Evolutionary conservation across 2,113 vertebrate genomes (phyloP), one percentile per base, ranked within the genome.

Genomic region (Cryptotis parvus): DNA sequence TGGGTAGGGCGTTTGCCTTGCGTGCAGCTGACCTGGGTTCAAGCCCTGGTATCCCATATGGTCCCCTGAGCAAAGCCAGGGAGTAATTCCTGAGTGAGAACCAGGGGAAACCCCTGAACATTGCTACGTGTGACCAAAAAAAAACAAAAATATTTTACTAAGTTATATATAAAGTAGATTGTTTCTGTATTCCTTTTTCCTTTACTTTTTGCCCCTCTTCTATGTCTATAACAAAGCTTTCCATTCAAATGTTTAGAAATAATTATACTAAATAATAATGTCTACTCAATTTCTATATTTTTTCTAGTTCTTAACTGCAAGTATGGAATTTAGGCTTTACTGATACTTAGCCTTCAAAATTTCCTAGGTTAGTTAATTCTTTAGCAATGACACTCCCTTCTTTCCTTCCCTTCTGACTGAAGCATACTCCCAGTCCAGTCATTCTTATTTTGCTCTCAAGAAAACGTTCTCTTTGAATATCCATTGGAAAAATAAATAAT

Each of bases 401-500:
- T 3, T 35, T 37, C 1, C 52, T 82, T 74, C 6, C 20, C 9
- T 9, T 68, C 88, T 68, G 18, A 6, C 4, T 65, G 26, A 69
- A 43, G 24, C 63, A 84, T 29, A 69, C 26, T 84, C 83, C 6
- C 15, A 81, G 74, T 10, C 14, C 26, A 87, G 92, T 52, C 33
- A 43, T 84, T 66, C 39, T 26, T 45, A 72, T 76, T 85, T 89
- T 87, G 11, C 39, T 90, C 82, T 91, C 33, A 77, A 61, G 82
- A 80, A 74, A 83, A 39, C n/a, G 72, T 72, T 88, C 43, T 90
- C 22, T 78, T 76, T 93, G n/a, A 91, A 37, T 70, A 90, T 78
- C 33, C 37, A 92, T 1, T 68, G 61, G 43, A 84, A 84, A 43
- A 89, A 89, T 18, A 76, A 85, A 75, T 91, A 16, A 58, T 63